Evolutionary conservation across 1,140 invertebrate genomes (phyloP), one percentile per base, ranked within the genome.

Genomic region (Drosophila willistoni): DNA sequence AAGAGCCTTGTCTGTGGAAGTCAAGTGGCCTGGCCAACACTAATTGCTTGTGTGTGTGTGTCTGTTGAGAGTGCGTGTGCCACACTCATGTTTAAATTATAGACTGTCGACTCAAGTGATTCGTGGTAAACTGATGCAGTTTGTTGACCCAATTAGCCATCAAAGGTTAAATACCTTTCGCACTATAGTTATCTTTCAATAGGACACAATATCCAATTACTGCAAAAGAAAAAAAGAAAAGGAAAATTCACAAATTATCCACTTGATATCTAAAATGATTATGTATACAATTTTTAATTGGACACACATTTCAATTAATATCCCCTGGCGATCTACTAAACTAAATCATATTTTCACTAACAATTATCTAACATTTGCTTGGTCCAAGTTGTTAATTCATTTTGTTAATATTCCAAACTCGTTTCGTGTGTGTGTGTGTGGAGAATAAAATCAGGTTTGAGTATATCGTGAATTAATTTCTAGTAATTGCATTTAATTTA

Each of bases 61-160:
- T 22, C 2, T 22, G 19, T 22, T 22, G 1, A 22, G 56, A 6
- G 41, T 22, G 19, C 44, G 42, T 66, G 36, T 25, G 41, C 60
- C 3, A 36, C 44, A 69, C 44, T 77, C 55, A 73, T 73, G 76
- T 62, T 73, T 83, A 83, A 79, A 86, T 86, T 86, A 87, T 86
- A 69, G 77, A 75, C 72, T 67, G 75, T 72, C 68, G 75, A 77
- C 57, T 71, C 68, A 71, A 77, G 79, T 82, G 83, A 79, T 79
- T 61, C 62, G 17, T 39, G 36, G 55, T 65, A 78, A 73, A 76
- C 60, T 74, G 14, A 62, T 59, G 77, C 64, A 80, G 77, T 77
- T 79, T 77, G 77, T 72, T 83, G 79, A 83, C 83, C 84, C 79
- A 87, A 87, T 87, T 86, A 87, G 64, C 76, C 59, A 71, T 65